Evolutionary conservation across 2,113 vertebrate species (phyloP), one percentile per base, ranked within the genome.

Genomic region (Megaceryle torquata): DNA sequence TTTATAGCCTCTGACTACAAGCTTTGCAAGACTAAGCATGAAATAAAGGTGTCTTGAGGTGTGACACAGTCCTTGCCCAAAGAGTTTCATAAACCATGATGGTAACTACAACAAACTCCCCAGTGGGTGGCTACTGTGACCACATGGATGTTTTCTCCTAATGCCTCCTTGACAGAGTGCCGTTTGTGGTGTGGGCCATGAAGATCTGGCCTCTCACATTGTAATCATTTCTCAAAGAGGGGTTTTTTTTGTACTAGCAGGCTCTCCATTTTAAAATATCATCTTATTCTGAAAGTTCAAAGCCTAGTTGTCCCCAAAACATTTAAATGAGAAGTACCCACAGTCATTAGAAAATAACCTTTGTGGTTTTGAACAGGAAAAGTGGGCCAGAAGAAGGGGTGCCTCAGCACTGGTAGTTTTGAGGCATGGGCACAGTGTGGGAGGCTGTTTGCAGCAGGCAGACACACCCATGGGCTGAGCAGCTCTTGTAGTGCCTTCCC

Each of bases 321-420:
- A 59, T 75, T 53, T 61, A 76, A 75, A 75, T 78, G 39, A 96
- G n/a, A 84, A 68, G 35, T 53, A 29, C 53, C 68, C 13, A 2
- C 33, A 88, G 48, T 25, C 43, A 94, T 86, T 86, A 83, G 54
- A 91, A 94, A 91, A 94, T 15, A 68, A 12, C 25, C 68, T 83
- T 26, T 68, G 92, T 86, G 80, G 86, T 95, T 96, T 85, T 70
- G 13, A 64, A 70, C 94, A 86, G 94, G 71, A 96, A 91, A 70
- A 90, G 51, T 12, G 9, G 20, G 46, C n/a, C 67, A 67, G 46
- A 85, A 76, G 68, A 72, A 70, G 53, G 37, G 64, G 76, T 88
- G 60, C 53, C 46, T 96, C 56, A 91, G 82, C 3, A 1, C 14
- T 59, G 63, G 41, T 7, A 43, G 59, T 39, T 90, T 61, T 1